Evolutionary conservation across 2,113 vertebrate species (phyloP), one percentile per base, ranked within the genome.

Genomic region (Lipophrys pholis): DNA sequence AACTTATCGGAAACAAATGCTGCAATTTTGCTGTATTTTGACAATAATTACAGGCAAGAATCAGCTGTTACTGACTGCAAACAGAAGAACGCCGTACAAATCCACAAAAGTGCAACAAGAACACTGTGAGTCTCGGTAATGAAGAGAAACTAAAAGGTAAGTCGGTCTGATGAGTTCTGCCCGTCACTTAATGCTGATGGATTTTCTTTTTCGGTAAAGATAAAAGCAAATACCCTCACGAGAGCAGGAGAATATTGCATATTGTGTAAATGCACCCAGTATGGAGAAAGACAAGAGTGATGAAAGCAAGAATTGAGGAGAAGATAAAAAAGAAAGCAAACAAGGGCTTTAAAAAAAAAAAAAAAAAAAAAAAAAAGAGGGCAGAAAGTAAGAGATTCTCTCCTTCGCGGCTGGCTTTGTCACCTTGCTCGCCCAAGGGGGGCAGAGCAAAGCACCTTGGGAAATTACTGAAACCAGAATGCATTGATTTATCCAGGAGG

Each of bases 391-490:
- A 93, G 92, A 93, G 92, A 92, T 92, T 95, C 90, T 78, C 70
- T 90, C 84, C 84, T 92, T 91, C 0, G 74, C 93, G 94, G 93
- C 95, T 91, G 86, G 93, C 93, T 95, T 93, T 95, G 95, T 97
- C 96, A 96, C 95, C 95, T 96, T 93, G 87, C 93, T 90, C 49
- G 87, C 93, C 93, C 92, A 77, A 15, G 72, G 90, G 88, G 82
- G 91, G 84, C 87, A 84, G 68, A 87, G 93, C 87, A 87, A 90
- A 88, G 94, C 94, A 96, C 93, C 96, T 86, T 95, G 97, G 97
- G 97, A 97, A 97, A 97, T 96, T 95, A 97, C 88, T 83, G 93
- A 95, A 83, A 95, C 95, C 94, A 94, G 94, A 96, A 95, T 84
- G 90, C 95, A 97, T 96, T 94, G 96, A 97, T 97, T 98, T 96